phyloP scores from a whole-genome alignment of 2,888 invertebrate genomes.

The Acrocyrtus sp. region DNA sequence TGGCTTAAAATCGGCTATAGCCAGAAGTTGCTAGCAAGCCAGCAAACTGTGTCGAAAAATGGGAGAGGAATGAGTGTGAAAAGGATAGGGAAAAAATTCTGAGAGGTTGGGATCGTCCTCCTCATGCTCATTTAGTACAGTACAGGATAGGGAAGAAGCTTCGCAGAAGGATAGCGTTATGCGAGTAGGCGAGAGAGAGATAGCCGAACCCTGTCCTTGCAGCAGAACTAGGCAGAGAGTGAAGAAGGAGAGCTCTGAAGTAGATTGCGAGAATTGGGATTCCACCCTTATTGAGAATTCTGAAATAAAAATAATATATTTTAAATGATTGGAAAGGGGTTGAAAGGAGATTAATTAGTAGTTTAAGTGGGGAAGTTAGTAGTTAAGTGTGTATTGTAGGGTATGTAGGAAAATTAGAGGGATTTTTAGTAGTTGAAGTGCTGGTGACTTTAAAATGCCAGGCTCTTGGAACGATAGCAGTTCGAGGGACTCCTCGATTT shows the following conservation, averaged over 20 bases:
- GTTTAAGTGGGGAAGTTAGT: no score
- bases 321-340: constrained; percentile 5
- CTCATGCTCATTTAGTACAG: not conserved
- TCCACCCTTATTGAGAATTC: constrained; percentile 20
- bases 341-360: not conserved
- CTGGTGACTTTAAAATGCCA: not conserved
- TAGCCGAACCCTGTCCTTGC: not conserved
- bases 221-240: not conserved
- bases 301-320: not conserved
- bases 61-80: not conserved
- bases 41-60: not conserved
- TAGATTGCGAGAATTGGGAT: not conserved
- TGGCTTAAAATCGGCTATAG: not conserved
- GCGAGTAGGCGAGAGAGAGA: not conserved
- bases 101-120: not conserved
- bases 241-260: constrained; percentile 10
- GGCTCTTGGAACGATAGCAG: constrained; percentile 8
- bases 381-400: no score
- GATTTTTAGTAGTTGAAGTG: not conserved
- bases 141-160: constrained; percentile 1
- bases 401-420: no score
- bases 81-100: constrained; percentile 3
- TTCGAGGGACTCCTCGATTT: constrained; percentile 17
- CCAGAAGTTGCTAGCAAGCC: not conserved
- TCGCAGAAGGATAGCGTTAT: not conserved